phyloP scores from a whole-genome alignment of 2,888 invertebrate species.

The Seira musarum region DNA sequence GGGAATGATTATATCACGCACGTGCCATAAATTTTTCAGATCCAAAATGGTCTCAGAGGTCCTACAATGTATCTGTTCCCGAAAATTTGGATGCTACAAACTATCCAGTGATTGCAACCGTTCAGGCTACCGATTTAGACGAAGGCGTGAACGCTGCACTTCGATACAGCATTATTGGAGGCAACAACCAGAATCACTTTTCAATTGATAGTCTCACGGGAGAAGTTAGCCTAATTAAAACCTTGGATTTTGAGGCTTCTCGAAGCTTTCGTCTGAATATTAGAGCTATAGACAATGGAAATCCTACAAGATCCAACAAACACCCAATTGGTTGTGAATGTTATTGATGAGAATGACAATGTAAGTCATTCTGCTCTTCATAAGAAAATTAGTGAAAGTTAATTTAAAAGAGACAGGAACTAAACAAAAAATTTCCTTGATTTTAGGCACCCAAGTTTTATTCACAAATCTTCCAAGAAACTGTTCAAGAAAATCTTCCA shows the following conservation, averaged over 20 bases:
- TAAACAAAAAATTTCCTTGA: background rate
- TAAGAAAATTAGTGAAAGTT: too few relatives aligned
- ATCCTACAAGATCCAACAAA: slow-evolving; percentile 95
- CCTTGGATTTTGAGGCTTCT: slow-evolving; percentile 89
- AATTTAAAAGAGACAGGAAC: background rate
- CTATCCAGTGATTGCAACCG: slow-evolving; percentile 86
- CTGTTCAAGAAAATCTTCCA: slow-evolving; percentile 92
- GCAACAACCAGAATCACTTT: slow-evolving; percentile 94
- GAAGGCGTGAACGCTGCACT: slow-evolving; percentile 94
- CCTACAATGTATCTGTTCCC: slow-evolving; percentile 88
- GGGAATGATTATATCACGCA: background rate
- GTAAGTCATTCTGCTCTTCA: slow-evolving; percentile 26
- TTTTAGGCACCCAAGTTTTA: slow-evolving; percentile 81
- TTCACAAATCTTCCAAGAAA: slow-evolving; percentile 92
- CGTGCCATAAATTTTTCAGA: slow-evolving; percentile 18
- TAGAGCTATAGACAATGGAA: slow-evolving; percentile 94
- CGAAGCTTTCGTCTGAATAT: slow-evolving; percentile 90
- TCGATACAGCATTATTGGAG: slow-evolving; percentile 95
- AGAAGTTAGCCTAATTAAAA: slow-evolving; percentile 78
- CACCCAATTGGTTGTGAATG: slow-evolving; percentile 92
- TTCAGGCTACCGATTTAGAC: slow-evolving; percentile 92
- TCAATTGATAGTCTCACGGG: slow-evolving; percentile 95
- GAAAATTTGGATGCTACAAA: slow-evolving; percentile 91
- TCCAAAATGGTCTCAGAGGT: slow-evolving; percentile 91
- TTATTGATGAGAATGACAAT: slow-evolving; percentile 96